Conservation (phyloP, 2,113 vertebrate species). For the Oreotrochilus melanogaster region DNA sequence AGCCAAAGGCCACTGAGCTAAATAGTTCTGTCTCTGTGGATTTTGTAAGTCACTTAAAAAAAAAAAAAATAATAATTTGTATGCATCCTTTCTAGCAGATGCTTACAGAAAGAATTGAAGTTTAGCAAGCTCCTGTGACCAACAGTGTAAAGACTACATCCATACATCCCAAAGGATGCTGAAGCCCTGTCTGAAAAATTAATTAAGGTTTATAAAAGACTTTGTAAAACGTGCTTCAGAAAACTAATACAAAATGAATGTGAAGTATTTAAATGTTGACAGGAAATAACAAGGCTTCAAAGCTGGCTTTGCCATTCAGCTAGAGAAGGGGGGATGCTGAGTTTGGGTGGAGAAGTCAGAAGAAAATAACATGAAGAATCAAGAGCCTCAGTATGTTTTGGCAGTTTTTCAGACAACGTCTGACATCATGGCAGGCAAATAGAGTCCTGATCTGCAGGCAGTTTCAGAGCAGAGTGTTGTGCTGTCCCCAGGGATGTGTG, state of each 20-base stretch:
- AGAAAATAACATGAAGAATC: background rate
- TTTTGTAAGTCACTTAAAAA: background rate
- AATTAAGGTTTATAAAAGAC: background rate
- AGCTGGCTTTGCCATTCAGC: background rate
- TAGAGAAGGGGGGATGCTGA: background rate
- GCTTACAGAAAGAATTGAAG: accelerated
- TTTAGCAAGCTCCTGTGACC: background rate
- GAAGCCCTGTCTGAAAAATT: background rate
- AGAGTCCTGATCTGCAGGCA: accelerated
- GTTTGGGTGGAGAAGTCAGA: background rate
- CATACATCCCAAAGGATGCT: background rate
- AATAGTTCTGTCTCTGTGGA: background rate
- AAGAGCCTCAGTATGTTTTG: background rate
- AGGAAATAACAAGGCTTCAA: background rate
- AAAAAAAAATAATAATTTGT: background rate
- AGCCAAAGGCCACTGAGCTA: background rate
- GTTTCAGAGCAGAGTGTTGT: background rate
- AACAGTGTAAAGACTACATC: background rate
- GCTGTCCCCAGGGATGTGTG: accelerated
- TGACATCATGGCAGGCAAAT: background rate
- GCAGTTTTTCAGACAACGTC: background rate
- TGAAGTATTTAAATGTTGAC: constrained; percentile 21
- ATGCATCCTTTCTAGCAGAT: background rate
- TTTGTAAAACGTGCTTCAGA: background rate
- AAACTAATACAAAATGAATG: background rate